Conservation (phyloP, 2,113 vertebrate species). For the Leuciscus idus region DNA sequence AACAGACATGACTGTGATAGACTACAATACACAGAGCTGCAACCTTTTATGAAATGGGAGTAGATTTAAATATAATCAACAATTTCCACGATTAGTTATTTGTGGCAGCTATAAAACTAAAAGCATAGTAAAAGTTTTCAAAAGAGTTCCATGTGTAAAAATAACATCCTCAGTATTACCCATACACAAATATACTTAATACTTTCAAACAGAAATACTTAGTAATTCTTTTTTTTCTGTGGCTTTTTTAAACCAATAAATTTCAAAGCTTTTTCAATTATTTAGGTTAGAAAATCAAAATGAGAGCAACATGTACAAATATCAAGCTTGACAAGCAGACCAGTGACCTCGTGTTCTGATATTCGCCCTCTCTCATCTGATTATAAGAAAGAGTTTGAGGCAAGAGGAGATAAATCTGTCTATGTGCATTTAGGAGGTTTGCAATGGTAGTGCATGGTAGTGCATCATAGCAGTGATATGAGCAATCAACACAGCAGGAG, state of each 20-base stretch:
- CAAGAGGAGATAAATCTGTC: not conserved
- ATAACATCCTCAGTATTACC: too few species aligned
- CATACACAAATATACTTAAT: too few species aligned
- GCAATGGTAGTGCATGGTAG: not conserved
- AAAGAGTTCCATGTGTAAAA: too few species aligned
- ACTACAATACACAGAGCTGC: too few species aligned
- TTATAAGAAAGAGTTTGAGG: not conserved
- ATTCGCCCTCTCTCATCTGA: not conserved
- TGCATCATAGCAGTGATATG: not conserved
- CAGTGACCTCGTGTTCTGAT: not conserved
- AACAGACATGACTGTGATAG: too few species aligned
- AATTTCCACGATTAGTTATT: not conserved
- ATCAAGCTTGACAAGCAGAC: not conserved
- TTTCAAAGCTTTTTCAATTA: too few species aligned
- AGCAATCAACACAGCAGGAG: not conserved
- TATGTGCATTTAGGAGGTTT: not conserved
- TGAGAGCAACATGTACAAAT: not conserved
- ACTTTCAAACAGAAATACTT: too few species aligned
- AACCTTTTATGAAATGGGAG: too few species aligned
- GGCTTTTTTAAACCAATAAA: too few species aligned
- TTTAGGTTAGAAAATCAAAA: slow-evolving; percentile 16
- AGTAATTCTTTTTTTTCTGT: too few species aligned
- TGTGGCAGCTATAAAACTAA: not conserved
- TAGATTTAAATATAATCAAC: too few species aligned
- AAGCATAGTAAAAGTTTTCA: not conserved